Conservation (phyloP, 2,888 invertebrate species). For the Gari tellinella region DNA sequence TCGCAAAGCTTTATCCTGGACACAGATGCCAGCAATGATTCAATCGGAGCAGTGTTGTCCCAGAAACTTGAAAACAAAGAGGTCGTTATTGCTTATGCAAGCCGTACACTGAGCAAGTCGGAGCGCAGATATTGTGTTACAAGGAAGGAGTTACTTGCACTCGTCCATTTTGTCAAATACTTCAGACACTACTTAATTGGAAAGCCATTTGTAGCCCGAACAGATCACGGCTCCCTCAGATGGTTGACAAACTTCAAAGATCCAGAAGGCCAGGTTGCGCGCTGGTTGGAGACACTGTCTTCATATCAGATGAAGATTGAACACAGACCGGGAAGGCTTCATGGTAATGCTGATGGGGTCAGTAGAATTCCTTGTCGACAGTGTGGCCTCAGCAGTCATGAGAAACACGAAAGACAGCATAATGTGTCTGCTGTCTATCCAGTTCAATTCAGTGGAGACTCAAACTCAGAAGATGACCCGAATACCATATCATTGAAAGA, state of each 20-base stretch:
- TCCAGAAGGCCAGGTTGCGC: too few species aligned
- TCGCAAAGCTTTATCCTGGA: conserved; percentile 37
- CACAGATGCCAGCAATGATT: too few species aligned
- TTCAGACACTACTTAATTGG: conserved; percentile 62
- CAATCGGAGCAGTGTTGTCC: conserved; percentile 56
- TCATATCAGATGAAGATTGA: too few species aligned
- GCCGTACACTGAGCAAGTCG: conserved; percentile 23
- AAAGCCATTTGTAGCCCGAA: conserved; percentile 44
- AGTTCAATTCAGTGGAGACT: too few species aligned
- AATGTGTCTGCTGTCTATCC: too few species aligned
- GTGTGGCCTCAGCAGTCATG: too few species aligned
- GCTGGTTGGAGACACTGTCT: too few species aligned
- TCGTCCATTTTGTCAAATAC: conserved; percentile 55
- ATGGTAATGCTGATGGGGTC: conserved; percentile 48
- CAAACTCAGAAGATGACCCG: too few species aligned
- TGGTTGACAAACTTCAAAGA: conserved; percentile 58
- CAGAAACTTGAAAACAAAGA: conserved; percentile 56
- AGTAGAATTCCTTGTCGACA: too few species aligned
- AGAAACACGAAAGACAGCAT: too few species aligned
- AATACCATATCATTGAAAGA: too few species aligned
- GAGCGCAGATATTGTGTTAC: conserved; percentile 48
- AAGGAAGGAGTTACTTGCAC: conserved; percentile 47
- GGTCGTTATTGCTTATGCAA: conserved; percentile 48
- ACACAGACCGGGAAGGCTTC: conserved; percentile 36
- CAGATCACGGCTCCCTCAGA: conserved; percentile 58